A percentile compares a stretch with the other conserved stretches of the same genome.
Conservation (phyloP, 2,113 vertebrate genomes). For the Sylvia atricapilla region DNA sequence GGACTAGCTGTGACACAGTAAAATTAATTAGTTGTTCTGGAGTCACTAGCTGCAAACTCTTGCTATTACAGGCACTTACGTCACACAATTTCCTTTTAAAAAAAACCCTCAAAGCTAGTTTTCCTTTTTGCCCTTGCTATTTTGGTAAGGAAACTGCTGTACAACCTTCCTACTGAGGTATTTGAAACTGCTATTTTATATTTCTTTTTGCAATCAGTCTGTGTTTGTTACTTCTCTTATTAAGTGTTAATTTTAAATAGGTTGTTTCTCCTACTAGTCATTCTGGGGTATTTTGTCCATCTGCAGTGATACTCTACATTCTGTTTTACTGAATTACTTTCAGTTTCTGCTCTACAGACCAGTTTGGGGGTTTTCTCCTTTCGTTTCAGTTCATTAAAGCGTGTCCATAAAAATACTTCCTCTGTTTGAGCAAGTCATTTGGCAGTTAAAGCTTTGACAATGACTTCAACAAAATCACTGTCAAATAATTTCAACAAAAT, state of each 20-base stretch:
- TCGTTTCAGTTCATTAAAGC: not conserved
- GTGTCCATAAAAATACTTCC: not conserved
- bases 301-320: not conserved
- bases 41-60: not conserved
- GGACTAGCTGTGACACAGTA: not conserved
- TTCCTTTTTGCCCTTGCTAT: not conserved
- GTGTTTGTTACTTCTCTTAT: not conserved
- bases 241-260: not conserved
- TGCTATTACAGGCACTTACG: not conserved
- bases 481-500: not conserved
- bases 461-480: not conserved
- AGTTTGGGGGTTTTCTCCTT: not conserved
- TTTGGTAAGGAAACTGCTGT: not conserved
- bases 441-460: not conserved
- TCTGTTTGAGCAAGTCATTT: not conserved
- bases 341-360: conserved; percentile 2
- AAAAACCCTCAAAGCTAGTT: not conserved
- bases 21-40: not conserved
- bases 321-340: conserved; percentile 10
- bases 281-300: not conserved
- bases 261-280: not conserved
- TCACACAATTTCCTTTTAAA: not conserved
- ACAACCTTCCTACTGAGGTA: not conserved
- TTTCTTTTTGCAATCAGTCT: not conserved
- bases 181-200: not conserved